These are phyloP conservation scores for western clawed frog (Xenopus tropicalis) DNA, from an alignment of 2,113 vertebrate genomes.

Conservation along the genomic window DNA sequence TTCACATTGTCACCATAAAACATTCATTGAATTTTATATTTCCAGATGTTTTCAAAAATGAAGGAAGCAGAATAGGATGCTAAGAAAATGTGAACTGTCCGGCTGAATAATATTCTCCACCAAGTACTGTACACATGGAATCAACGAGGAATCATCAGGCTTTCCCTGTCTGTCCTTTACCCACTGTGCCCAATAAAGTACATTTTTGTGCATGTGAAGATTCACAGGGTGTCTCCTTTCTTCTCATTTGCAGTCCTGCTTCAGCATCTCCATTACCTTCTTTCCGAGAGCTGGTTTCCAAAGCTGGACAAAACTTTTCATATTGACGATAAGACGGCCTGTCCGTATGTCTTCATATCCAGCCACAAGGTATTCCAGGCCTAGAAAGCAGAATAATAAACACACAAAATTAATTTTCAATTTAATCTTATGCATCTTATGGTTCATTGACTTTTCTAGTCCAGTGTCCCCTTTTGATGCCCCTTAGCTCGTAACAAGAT, in stretches of 20 bases:
- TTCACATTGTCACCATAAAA: not conserved
- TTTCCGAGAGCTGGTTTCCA: slow-evolving; percentile 88
- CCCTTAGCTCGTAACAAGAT: too few relatives aligned
- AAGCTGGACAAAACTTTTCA: slow-evolving; percentile 94
- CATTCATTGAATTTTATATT: not conserved
- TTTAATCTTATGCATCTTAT: too few relatives aligned
- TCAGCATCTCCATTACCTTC: slow-evolving; percentile 84
- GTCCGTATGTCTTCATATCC: slow-evolving; percentile 84
- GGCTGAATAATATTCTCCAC: not conserved
- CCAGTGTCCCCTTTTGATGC: too few relatives aligned
- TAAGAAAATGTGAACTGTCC: not conserved
- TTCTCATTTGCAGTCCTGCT: slow-evolving; percentile 80
- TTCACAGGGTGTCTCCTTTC: slow-evolving; percentile 34
- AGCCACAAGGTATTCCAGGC: slow-evolving; percentile 87
- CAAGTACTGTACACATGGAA: too few relatives aligned
- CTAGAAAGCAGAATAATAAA: slow-evolving; percentile 60
- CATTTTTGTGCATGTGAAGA: slow-evolving; percentile 37
- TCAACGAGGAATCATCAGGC: too few relatives aligned
- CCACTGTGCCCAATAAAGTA: not conserved
- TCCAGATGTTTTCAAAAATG: not conserved
- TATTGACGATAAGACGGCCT: slow-evolving; percentile 85
- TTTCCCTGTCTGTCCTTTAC: slow-evolving; percentile 4
- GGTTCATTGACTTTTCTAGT: too few relatives aligned
- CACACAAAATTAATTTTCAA: too few relatives aligned
- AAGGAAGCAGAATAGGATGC: not conserved